Evolutionary conservation across 2,888 invertebrate genomes (phyloP).

Genomic region (Lasioglossum oenotherae): DNA sequence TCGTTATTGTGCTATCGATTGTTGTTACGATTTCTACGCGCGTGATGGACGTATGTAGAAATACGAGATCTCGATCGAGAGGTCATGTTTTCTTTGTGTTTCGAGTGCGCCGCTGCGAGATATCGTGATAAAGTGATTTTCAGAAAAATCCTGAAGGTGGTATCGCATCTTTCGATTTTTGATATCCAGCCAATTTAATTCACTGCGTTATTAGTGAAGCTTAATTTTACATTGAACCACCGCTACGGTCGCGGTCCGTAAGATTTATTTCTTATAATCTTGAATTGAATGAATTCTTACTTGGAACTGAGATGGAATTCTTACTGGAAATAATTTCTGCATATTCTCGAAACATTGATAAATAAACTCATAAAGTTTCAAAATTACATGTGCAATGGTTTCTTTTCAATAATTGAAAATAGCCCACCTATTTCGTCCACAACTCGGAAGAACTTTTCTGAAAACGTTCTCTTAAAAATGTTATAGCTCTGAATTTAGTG

Average conservation of each 20-base stretch:
- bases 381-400: neutral
- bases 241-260: too few species aligned
- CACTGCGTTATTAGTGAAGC: neutral
- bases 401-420: neutral
- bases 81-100: neutral
- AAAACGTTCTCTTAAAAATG: neutral
- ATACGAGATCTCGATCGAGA: slow-evolving; percentile 17
- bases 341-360: neutral
- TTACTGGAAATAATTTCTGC: neutral
- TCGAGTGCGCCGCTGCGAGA: slow-evolving; percentile 27
- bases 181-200: neutral
- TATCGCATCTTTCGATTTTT: neutral
- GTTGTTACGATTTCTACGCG: neutral
- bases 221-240: neutral
- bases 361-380: neutral
- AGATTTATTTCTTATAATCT: too few species aligned
- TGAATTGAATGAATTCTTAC: too few species aligned
- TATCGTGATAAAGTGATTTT: slow-evolving; percentile 39
- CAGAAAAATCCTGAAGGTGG: neutral
- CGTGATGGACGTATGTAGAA: neutral
- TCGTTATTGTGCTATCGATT: neutral
- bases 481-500: neutral
- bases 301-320: neutral
- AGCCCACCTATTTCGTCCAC: neutral
- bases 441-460: neutral